Percentiles rank a stretch among this genome's conserved stretches.
These are phyloP conservation scores for Acanthaster planci DNA, from an alignment of 35 echinoderm and acorn worm genomes.

Conservation along the genomic window DNA sequence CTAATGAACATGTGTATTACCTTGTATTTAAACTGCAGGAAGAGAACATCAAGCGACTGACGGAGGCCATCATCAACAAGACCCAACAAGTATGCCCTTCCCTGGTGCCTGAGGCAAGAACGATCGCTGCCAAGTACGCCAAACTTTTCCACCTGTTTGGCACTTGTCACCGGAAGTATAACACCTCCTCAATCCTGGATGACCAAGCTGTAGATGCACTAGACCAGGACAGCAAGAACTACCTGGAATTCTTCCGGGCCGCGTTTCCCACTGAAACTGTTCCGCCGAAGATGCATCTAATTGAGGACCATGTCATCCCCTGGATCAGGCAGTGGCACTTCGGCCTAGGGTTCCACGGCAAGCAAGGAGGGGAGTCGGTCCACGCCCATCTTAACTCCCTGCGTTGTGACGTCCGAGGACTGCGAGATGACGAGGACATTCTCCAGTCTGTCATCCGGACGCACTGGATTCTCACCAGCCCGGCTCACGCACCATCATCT, in stretches of 20 bases:
- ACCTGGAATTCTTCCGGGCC: not conserved
- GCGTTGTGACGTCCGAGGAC: conserved; percentile 36
- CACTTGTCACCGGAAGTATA: conserved; percentile 19
- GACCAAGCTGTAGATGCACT: conserved; percentile 14
- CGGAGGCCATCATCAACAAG: not conserved
- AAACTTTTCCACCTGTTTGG: conserved; percentile 10
- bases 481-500: not conserved
- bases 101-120: not conserved
- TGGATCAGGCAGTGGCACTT: conserved; percentile 43
- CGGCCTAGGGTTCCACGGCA: conserved; percentile 41
- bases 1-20: not conserved
- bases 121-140: not conserved
- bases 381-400: conserved; percentile 54
- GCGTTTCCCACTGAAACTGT: conserved; percentile 32
- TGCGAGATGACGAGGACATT: conserved; percentile 21
- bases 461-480: conserved; percentile 49
- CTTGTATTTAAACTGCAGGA: not conserved
- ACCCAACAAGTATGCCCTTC: conserved; percentile 11
- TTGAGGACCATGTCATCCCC: conserved; percentile 58
- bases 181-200: not conserved
- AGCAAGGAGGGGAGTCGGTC: conserved; percentile 65
- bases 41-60: conserved; percentile 18
- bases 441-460: conserved; percentile 25
- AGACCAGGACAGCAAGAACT: not conserved
- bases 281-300: conserved; percentile 50